Evolutionary conservation across 2,797 vertebrate genomes (phyloP).

Genomic region (Artibeus lituratus): DNA sequence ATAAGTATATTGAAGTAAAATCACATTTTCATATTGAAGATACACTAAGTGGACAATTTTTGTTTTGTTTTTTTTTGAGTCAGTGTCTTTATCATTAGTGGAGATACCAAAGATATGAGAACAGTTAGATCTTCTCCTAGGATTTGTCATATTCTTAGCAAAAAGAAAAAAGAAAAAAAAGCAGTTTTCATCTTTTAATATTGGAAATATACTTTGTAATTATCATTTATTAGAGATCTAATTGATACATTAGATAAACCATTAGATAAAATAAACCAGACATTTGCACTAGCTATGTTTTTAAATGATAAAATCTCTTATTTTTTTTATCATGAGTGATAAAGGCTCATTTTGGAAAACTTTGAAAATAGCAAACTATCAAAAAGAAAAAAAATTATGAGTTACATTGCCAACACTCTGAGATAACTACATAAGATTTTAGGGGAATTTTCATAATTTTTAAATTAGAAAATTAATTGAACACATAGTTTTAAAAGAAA

Average conservation of each 20-base stretch:
- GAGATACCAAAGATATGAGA: neutral
- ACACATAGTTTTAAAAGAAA: constrained; percentile 28
- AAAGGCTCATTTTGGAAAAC: neutral
- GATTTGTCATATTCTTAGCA: neutral
- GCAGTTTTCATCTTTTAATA: neutral
- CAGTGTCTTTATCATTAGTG: neutral
- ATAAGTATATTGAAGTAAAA: neutral
- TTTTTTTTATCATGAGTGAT: neutral
- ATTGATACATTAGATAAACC: no score
- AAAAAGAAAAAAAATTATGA: neutral
- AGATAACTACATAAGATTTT: neutral
- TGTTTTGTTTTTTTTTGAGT: neutral
- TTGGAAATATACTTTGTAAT: neutral
- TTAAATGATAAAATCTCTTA: neutral
- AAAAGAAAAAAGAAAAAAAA: constrained; percentile 28
- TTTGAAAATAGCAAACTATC: neutral
- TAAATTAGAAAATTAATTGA: constrained; percentile 9
- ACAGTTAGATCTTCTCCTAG: neutral
- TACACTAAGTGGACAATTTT: neutral
- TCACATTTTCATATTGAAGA: neutral
- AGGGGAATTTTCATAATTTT: neutral
- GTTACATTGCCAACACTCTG: neutral
- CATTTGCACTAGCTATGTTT: neutral
- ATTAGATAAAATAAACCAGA: neutral
- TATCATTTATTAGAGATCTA: neutral